These are phyloP conservation scores for Panthera leo DNA, from an alignment of 2,113 vertebrate species.

Conservation along the genomic window DNA sequence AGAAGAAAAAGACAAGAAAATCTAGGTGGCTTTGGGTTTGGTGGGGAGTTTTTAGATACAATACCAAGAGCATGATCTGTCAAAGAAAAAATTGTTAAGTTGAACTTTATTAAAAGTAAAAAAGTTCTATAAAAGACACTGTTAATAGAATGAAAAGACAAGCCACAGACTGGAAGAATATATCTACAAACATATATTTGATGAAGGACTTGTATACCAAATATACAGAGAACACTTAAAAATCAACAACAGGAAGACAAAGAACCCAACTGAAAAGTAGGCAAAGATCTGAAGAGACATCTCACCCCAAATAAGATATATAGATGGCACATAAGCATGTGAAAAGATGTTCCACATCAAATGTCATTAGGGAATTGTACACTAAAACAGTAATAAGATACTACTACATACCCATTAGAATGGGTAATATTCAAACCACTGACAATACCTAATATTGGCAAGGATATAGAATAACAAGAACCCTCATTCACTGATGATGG, in stretches of 20 bases:
- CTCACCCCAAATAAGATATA: background rate
- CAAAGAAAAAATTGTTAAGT: background rate
- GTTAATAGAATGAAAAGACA: background rate
- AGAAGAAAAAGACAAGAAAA: background rate
- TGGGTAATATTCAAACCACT: background rate
- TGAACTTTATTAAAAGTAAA: background rate
- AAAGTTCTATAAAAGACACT: background rate
- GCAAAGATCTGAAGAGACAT: background rate
- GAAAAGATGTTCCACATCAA: background rate
- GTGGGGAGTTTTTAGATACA: background rate
- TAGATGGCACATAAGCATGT: background rate
- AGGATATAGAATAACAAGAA: background rate
- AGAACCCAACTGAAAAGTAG: background rate
- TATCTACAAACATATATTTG: background rate
- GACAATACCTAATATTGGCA: background rate
- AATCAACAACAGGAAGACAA: background rate
- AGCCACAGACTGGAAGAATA: background rate
- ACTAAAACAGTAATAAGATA: background rate
- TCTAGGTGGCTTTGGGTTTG: background rate
- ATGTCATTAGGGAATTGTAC: background rate
- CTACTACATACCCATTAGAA: background rate
- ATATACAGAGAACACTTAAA: background rate
- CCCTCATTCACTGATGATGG: background rate
- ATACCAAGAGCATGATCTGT: background rate
- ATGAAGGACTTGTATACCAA: background rate